phyloP scores from a whole-genome alignment of 1,140 invertebrate species.

The Drosophila varians region DNA sequence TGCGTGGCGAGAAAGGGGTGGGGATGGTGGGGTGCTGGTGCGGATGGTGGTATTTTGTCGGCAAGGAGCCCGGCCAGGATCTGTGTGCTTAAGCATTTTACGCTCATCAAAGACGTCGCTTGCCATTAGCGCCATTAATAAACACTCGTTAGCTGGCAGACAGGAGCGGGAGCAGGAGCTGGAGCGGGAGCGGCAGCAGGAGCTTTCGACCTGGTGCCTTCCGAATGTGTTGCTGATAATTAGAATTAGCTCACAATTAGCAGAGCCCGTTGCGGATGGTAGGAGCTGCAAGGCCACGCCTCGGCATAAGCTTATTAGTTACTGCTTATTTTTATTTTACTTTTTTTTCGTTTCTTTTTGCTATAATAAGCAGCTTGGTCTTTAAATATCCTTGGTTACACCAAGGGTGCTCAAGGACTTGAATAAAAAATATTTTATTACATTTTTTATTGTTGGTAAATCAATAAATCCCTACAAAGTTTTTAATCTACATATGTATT shows the following conservation, averaged over 20 bases:
- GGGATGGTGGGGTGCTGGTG: neutral
- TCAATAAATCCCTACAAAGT: neutral
- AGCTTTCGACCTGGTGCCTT: conserved; percentile 19
- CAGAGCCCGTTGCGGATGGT: conserved; percentile 16
- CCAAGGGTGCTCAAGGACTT: conserved; percentile 10
- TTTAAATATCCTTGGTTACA: conserved; percentile 55
- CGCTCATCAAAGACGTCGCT: conserved; percentile 68
- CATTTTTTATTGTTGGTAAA: too few relatives aligned
- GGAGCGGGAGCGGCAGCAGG: conserved; percentile 4
- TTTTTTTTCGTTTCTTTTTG: conserved; percentile 11
- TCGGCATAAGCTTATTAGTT: conserved; percentile 68
- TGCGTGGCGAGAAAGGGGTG: conserved; percentile 45
- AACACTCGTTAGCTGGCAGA: conserved; percentile 70
- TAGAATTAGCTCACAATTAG: conserved; percentile 79
- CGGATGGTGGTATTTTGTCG: neutral
- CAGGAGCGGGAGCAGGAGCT: conserved; percentile 10
- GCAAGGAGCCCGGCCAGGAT: conserved; percentile 36
- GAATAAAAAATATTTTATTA: neutral
- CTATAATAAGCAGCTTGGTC: conserved; percentile 77
- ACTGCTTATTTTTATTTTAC: conserved; percentile 52
- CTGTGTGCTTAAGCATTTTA: conserved; percentile 67
- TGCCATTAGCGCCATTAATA: conserved; percentile 77
- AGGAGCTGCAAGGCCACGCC: conserved; percentile 8
- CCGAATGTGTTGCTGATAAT: conserved; percentile 75
- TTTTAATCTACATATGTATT: too few relatives aligned